A percentile compares a stretch with the other conserved stretches of the same genome.
These are phyloP conservation scores for Drosophila barbarae DNA, from an alignment of 2,888 invertebrate genomes.

Conservation along the genomic window DNA sequence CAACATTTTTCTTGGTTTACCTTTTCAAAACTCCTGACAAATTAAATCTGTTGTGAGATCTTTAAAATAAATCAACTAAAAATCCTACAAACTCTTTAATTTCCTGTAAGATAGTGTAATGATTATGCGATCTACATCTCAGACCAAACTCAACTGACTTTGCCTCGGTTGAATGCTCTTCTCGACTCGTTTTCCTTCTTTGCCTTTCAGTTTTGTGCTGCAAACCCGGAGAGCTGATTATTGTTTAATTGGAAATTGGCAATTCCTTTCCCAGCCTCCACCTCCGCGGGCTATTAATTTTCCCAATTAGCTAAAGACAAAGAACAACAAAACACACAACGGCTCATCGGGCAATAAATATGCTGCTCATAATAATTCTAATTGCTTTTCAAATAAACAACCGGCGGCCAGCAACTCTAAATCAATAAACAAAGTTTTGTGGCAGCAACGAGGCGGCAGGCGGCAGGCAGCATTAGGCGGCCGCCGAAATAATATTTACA, in stretches of 20 bases:
- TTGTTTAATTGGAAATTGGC: constrained; percentile 41
- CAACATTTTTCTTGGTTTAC: too few relatives aligned
- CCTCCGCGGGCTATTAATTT: constrained; percentile 47
- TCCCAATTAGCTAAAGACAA: constrained; percentile 33
- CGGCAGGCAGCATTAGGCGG: constrained; percentile 53
- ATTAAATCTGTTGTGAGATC: too few relatives aligned
- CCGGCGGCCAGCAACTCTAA: constrained; percentile 28
- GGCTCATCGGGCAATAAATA: constrained; percentile 63
- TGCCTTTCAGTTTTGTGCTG: constrained; percentile 1
- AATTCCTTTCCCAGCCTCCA: constrained; percentile 9
- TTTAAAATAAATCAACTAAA: too few relatives aligned
- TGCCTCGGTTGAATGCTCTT: constrained; percentile 21
- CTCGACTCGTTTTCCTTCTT: constrained; percentile 8
- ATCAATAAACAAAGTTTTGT: constrained; percentile 58
- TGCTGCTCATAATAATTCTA: constrained; percentile 75
- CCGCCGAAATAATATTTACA: constrained; percentile 71
- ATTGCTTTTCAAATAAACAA: constrained; percentile 75
- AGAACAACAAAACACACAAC: constrained; percentile 18
- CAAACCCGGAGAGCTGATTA: constrained; percentile 29
- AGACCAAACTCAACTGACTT: constrained; percentile 21
- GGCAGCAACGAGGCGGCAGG: background rate
- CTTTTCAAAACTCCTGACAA: too few relatives aligned
- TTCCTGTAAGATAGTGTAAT: constrained; percentile 26
- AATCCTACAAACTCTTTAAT: background rate
- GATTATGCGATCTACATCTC: constrained; percentile 15